These are phyloP conservation scores for Shargacucullia verbasci DNA, from an alignment of 2,888 invertebrate genomes.

Conservation along the genomic window DNA sequence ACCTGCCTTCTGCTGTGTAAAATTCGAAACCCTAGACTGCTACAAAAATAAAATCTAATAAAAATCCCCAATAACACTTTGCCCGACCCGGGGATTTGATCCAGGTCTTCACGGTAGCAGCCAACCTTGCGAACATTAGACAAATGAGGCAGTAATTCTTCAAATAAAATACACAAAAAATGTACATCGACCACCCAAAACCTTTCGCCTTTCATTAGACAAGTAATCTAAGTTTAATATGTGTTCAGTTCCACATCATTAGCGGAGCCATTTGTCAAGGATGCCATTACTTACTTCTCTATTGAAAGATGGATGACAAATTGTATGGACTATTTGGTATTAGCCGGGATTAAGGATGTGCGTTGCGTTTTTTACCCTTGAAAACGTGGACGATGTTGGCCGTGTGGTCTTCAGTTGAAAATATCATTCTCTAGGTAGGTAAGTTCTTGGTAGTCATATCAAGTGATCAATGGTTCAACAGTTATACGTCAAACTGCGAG, in stretches of 20 bases:
- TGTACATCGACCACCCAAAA: constrained; percentile 49
- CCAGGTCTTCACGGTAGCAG: too few relatives aligned
- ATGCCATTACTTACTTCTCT: constrained; percentile 47
- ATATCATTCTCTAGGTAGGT: background rate
- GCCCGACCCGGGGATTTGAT: too few relatives aligned
- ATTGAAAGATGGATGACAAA: constrained; percentile 60
- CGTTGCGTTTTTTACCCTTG: constrained; percentile 48
- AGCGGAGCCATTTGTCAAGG: constrained; percentile 58
- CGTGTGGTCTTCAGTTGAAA: constrained; percentile 23
- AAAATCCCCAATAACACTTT: too few relatives aligned
- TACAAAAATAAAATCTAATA: too few relatives aligned
- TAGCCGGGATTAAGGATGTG: constrained; percentile 42
- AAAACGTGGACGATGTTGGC: constrained; percentile 20
- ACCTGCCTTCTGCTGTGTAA: too few relatives aligned
- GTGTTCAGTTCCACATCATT: constrained; percentile 56
- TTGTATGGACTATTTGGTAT: constrained; percentile 34
- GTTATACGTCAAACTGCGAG: too few relatives aligned
- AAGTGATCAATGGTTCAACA: too few relatives aligned
- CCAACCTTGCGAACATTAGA: too few relatives aligned
- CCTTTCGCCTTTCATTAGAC: constrained; percentile 30
- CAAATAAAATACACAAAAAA: constrained; percentile 9
- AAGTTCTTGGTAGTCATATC: too few relatives aligned
- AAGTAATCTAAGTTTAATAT: constrained; percentile 55
- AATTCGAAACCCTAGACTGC: too few relatives aligned
- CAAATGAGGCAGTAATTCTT: too few relatives aligned